Percentiles rank a stretch among this genome's conserved stretches.
These are phyloP conservation scores for Collichthys lucidus DNA, from an alignment of 2,113 vertebrate genomes.

Conservation along the genomic window DNA sequence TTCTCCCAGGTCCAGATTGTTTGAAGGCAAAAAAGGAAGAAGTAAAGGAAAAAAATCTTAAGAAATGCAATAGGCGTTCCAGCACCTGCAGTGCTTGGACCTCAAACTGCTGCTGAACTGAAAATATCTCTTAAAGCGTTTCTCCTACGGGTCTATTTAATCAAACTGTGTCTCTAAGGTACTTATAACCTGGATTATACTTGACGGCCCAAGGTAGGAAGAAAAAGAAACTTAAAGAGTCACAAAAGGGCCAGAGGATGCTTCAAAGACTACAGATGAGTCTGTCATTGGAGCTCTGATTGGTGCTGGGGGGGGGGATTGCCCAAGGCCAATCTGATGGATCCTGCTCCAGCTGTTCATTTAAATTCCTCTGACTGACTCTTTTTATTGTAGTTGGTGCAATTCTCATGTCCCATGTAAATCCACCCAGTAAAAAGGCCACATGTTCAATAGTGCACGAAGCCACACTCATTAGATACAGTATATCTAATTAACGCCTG, in stretches of 20 bases:
- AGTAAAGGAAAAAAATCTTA: slow-evolving; percentile 4
- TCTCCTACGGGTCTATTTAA: slow-evolving; percentile 51
- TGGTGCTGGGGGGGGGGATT: slow-evolving; percentile 32
- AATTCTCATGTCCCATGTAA: slow-evolving; percentile 18
- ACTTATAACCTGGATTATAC: slow-evolving; percentile 38
- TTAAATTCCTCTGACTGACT: slow-evolving; percentile 49
- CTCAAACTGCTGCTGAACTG: slow-evolving; percentile 13
- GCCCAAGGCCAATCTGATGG: slow-evolving; percentile 53
- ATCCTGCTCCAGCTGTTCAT: slow-evolving; percentile 33
- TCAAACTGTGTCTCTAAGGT: slow-evolving; percentile 59
- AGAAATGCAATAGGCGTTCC: slow-evolving; percentile 27
- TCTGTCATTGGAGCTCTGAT: slow-evolving; percentile 52
- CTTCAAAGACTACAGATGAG: slow-evolving; percentile 59
- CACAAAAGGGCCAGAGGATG: slow-evolving; percentile 36
- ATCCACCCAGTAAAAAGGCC: slow-evolving; percentile 32
- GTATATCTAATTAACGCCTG: slow-evolving; percentile 35
- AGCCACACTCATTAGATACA: background rate
- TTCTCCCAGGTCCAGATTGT: slow-evolving; percentile 40
- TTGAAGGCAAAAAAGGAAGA: slow-evolving; percentile 11
- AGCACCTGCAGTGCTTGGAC: slow-evolving; percentile 28
- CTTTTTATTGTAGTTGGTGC: slow-evolving; percentile 6
- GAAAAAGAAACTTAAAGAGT: slow-evolving; percentile 23
- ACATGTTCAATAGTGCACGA: background rate
- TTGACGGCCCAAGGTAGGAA: slow-evolving; percentile 22
- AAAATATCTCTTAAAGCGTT: slow-evolving; percentile 37